phyloP scores from a whole-genome alignment of 2,888 invertebrate genomes.

The Panorpa germanica region DNA sequence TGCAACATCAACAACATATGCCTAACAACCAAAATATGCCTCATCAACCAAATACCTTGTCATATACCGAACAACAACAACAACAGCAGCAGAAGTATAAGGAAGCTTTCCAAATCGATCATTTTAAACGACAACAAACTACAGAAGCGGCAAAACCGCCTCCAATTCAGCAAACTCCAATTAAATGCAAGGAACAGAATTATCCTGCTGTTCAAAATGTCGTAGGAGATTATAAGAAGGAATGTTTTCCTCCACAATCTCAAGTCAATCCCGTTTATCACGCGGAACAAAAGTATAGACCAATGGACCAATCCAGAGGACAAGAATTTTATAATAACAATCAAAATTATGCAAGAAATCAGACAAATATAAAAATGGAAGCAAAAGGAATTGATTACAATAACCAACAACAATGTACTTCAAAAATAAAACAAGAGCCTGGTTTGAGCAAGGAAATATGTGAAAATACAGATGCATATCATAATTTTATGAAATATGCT shows the following conservation, averaged over 20 bases:
- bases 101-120: slow-evolving; percentile 14
- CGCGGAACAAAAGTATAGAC: slow-evolving; percentile 3
- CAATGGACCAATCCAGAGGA: slow-evolving; percentile 15
- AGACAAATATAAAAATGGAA: slow-evolving; percentile 6
- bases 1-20: slow-evolving; percentile 11
- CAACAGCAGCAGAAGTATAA: slow-evolving; percentile 18
- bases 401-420: too few species aligned
- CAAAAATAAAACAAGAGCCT: too few species aligned
- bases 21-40: slow-evolving; percentile 5
- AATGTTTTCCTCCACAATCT: slow-evolving; percentile 8
- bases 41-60: slow-evolving; percentile 13
- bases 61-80: too few species aligned
- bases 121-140: slow-evolving; percentile 15
- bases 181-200: slow-evolving; percentile 14
- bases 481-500: slow-evolving; percentile 27
- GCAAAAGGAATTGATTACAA: slow-evolving; percentile 15
- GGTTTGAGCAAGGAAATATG: too few species aligned
- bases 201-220: slow-evolving; percentile 1
- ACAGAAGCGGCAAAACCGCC: background rate
- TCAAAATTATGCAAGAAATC: slow-evolving; percentile 9
- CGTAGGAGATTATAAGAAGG: slow-evolving; percentile 3
- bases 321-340: slow-evolving; percentile 13
- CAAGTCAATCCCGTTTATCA: slow-evolving; percentile 10
- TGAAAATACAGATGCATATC: slow-evolving; percentile 26
- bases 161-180: background rate